These are phyloP conservation scores for Fukomys damarensis DNA, from an alignment of 2,113 vertebrate genomes.

Conservation along the genomic window DNA sequence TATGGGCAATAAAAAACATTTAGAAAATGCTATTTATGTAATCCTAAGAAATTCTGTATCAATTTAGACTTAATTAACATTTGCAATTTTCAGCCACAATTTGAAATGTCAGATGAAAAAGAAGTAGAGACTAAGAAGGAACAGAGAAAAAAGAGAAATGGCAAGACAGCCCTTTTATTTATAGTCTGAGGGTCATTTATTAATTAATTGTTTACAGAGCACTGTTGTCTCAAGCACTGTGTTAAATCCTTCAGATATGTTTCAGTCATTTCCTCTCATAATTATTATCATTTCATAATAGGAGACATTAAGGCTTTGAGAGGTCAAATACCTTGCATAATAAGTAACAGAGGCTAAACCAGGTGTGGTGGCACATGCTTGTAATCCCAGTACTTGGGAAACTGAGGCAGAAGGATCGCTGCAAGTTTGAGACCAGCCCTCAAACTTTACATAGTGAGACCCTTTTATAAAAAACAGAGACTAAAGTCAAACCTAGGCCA, in stretches of 20 bases:
- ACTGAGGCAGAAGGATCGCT: background rate
- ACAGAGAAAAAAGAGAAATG: background rate
- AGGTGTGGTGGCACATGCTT: background rate
- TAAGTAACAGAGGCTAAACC: background rate
- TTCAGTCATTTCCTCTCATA: background rate
- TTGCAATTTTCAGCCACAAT: background rate
- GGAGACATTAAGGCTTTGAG: background rate
- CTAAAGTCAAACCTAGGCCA: background rate
- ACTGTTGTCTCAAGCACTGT: background rate
- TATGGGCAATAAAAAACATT: background rate
- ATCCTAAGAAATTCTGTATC: background rate
- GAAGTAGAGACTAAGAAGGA: background rate
- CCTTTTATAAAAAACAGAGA: background rate
- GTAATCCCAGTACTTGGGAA: background rate
- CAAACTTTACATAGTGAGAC: background rate
- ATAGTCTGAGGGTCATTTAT: background rate
- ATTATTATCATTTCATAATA: background rate
- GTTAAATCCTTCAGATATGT: background rate
- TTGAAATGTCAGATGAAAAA: background rate
- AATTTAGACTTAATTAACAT: background rate
- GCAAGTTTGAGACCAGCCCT: background rate
- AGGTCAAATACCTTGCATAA: background rate
- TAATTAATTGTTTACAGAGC: background rate
- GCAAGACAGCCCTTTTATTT: background rate
- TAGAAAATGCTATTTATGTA: background rate